A percentile compares a stretch with the other conserved stretches of the same genome.
phyloP scores from a whole-genome alignment of 2,113 vertebrate genomes.

The Taxidea taxus region DNA sequence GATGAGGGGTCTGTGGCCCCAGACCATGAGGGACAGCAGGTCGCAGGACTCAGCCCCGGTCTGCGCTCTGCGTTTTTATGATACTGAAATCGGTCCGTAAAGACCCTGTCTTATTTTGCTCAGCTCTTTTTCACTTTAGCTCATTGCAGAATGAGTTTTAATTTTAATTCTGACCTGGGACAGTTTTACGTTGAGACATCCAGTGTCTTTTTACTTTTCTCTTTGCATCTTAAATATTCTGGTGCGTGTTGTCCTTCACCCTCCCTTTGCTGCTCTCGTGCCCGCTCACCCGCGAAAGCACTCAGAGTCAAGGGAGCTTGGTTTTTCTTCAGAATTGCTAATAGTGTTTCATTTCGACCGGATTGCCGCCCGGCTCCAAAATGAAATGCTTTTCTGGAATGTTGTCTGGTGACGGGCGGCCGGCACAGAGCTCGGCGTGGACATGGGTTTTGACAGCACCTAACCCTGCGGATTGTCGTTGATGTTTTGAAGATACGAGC shows the following conservation, averaged over 20 bases:
- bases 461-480: fast-evolving
- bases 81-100: fast-evolving
- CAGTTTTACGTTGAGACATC: neutral
- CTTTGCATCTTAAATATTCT: no score
- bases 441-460: neutral
- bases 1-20: fast-evolving
- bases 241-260: neutral
- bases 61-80: fast-evolving
- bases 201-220: neutral
- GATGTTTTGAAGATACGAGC: constrained; percentile 88
- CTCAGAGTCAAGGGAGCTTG: fast-evolving
- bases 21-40: neutral
- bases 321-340: neutral
- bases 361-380: neutral
- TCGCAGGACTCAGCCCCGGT: fast-evolving
- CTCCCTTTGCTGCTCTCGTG: neutral
- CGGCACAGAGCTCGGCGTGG: fast-evolving
- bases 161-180: neutral
- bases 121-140: neutral
- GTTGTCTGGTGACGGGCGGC: neutral
- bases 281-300: neutral
- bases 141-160: neutral
- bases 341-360: neutral
- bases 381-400: neutral
- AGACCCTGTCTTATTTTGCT: fast-evolving